Conservation (phyloP, 1,140 invertebrate species). For the Lordiphosa collinella region DNA sequence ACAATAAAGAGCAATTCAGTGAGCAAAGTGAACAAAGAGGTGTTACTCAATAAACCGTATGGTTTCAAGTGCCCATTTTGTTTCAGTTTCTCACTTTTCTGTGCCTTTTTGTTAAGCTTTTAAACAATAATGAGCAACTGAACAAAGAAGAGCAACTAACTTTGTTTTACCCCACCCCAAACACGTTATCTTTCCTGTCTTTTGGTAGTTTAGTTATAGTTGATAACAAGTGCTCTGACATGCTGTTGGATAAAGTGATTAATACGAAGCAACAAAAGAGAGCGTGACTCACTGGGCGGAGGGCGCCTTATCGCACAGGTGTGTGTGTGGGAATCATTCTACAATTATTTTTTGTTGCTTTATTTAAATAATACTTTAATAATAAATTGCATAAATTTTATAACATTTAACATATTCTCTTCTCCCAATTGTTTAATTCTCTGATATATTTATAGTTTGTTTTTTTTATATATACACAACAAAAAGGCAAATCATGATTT, state of each 20-base stretch:
- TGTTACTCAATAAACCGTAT: too few relatives aligned
- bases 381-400: slow-evolving; percentile 78
- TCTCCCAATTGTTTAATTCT: slow-evolving; percentile 13
- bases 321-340: slow-evolving; percentile 17
- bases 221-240: slow-evolving; percentile 22
- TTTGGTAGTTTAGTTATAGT: slow-evolving; percentile 9
- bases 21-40: too few relatives aligned
- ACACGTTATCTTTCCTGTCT: slow-evolving; percentile 33
- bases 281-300: slow-evolving; percentile 13
- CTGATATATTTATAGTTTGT: slow-evolving; percentile 26
- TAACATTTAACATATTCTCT: slow-evolving; percentile 77
- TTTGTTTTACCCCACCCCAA: slow-evolving; percentile 1
- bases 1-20: too few relatives aligned
- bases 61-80: too few relatives aligned
- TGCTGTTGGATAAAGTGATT: slow-evolving; percentile 35
- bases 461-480: slow-evolving; percentile 42
- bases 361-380: slow-evolving; percentile 78
- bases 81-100: too few relatives aligned
- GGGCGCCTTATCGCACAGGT: slow-evolving; percentile 1
- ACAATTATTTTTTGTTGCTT: slow-evolving; percentile 49
- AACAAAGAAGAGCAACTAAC: too few relatives aligned
- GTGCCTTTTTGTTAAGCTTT: too few relatives aligned
- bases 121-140: too few relatives aligned
- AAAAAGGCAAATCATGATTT: slow-evolving; percentile 55
- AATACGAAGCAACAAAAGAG: slow-evolving; percentile 12